phyloP scores from a whole-genome alignment of 2,888 invertebrate genomes.

The Trachelus iudaicus region DNA sequence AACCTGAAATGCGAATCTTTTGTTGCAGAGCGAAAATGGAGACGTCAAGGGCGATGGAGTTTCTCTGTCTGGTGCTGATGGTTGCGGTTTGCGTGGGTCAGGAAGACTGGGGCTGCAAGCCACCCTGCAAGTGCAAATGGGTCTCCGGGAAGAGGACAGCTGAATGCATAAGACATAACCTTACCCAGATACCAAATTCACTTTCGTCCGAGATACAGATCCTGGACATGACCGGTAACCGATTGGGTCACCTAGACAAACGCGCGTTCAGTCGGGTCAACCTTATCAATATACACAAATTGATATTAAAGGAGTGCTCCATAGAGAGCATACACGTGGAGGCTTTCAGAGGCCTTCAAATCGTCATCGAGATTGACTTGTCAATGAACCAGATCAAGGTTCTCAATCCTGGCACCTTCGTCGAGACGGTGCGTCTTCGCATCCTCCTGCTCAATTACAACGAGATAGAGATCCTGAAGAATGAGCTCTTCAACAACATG shows the following conservation, averaged over 20 bases:
- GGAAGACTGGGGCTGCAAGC: conserved; percentile 72
- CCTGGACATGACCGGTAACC: conserved; percentile 79
- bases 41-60: conserved; percentile 35
- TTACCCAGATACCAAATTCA: conserved; percentile 77
- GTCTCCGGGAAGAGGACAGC: conserved; percentile 86
- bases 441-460: conserved; percentile 81
- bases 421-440: conserved; percentile 77
- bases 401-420: conserved; percentile 78
- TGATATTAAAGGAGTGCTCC: conserved; percentile 80
- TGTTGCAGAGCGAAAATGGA: conserved; percentile 38
- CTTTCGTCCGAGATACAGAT: conserved; percentile 74
- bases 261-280: conserved; percentile 77
- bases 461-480: conserved; percentile 77
- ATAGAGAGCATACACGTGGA: conserved; percentile 78
- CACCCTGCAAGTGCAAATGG: conserved; percentile 86
- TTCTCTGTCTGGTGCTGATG: conserved; percentile 47
- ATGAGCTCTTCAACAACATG: conserved; percentile 81
- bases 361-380: conserved; percentile 86
- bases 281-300: conserved; percentile 83
- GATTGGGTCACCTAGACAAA: conserved; percentile 73
- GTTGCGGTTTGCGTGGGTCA: conserved; percentile 63
- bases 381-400: conserved; percentile 77
- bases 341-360: conserved; percentile 80
- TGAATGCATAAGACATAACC: conserved; percentile 77
- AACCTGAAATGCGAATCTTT: neutral